Base-by-base conservation (phyloP, 2,797 vertebrate genomes). In the Spinus olivaceus region DNA sequence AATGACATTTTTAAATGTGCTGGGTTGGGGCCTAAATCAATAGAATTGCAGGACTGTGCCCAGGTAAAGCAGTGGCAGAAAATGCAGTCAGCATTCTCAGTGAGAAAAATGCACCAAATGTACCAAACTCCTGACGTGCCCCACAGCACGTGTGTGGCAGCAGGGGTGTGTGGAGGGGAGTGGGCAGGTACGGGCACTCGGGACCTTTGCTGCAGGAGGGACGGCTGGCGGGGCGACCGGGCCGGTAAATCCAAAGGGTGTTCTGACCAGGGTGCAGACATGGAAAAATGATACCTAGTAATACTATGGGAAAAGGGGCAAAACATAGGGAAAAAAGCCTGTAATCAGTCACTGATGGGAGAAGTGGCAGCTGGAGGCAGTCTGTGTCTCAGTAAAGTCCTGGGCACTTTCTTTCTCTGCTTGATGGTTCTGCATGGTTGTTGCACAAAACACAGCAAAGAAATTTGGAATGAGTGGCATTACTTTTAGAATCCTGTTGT, bases 141-240 rank as follows among this genome's bases (percentile, higher is more conserved):
- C 39, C 14, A 3, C 14, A 3, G 35, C 4, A 0, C 1, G 6
- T 49, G 30, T 1, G 2, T 6, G 67, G 61, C 42, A 30, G 47
- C 60, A 64, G 24, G 2, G 69, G 37, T 12, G 42, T 16, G 4
- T 2, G 32, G 5, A 13, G 28, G 42, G 7, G 77, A 9, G 51
- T 1, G 6, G 65, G 49, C 60, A 51, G 65, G 25, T 4, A 2
- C 0, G 1, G 59, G 22, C 47, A 0, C 50, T 9, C 12, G 7
- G 64, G 39, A 14, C 12, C 53, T 33, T 19, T 0, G 21, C 37
- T 33, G 59, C 20, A 6, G 18, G 19, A 44, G 4, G 18, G 18
- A 28, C 3, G 2, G 8, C 57, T 30, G 57, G 25, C 6, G 2
- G 25, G 61, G 6, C 4, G 9, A 22, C 32, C 32, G 5, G 53